Percentiles rank a stretch among this genome's conserved stretches.
phyloP scores from a whole-genome alignment of 2,888 invertebrate species.

The Orchesella flavescens region DNA sequence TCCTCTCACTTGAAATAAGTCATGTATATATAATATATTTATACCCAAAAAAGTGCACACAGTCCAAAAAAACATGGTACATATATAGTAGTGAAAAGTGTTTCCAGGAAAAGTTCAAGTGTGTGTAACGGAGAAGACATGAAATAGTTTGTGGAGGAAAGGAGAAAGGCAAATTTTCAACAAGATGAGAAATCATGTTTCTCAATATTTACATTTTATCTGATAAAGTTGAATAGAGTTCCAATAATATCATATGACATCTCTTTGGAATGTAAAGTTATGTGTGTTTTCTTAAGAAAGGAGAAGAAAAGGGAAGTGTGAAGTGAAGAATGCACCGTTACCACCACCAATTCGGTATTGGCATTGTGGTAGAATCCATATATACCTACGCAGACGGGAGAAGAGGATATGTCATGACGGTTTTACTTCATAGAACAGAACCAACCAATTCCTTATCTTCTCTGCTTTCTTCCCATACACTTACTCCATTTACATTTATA shows the following conservation, averaged over 20 bases:
- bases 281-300: not conserved
- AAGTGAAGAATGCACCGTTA: not conserved
- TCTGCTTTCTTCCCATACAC: no score
- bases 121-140: not conserved
- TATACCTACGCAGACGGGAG: not conserved
- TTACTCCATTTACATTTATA: no score
- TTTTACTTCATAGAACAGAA: not conserved
- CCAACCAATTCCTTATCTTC: no score
- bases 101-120: not conserved
- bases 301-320: not conserved
- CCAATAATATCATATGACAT: conserved; percentile 4
- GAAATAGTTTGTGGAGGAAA: conserved; percentile 4
- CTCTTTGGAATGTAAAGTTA: not conserved
- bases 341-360: no score
- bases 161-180: not conserved
- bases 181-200: conserved; percentile 14
- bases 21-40: no score
- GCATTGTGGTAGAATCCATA: no score
- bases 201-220: conserved; percentile 34
- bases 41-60: no score
- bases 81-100: no score
- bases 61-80: no score
- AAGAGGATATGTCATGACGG: not conserved
- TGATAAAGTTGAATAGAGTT: not conserved
- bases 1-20: no score